Percentiles rank a stretch among this genome's conserved stretches.
Conservation (phyloP, 2,113 vertebrate genomes). For the Tringa solitaria region DNA sequence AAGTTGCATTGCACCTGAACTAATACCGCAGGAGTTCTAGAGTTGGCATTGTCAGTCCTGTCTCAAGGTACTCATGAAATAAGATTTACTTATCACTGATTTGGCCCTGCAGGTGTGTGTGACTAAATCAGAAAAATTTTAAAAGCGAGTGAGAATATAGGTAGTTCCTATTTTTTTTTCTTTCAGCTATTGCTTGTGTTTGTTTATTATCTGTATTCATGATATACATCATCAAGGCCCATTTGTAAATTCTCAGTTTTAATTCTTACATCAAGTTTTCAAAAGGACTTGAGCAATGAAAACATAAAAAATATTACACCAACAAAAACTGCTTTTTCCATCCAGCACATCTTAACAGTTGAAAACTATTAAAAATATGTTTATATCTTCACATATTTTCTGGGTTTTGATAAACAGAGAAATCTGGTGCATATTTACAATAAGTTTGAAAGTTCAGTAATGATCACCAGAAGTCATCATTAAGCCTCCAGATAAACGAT, state of each 20-base stretch:
- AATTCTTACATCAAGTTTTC: background rate
- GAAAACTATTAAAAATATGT: slow-evolving; percentile 16
- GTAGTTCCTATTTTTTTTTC: background rate
- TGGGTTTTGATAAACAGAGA: background rate
- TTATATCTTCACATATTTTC: background rate
- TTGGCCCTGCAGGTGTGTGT: background rate
- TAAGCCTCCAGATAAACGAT: slow-evolving; percentile 17
- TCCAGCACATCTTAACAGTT: background rate
- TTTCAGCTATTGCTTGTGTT: background rate
- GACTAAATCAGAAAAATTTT: background rate
- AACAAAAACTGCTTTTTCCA: background rate
- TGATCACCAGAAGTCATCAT: slow-evolving; percentile 16
- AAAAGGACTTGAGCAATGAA: background rate
- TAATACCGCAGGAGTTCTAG: background rate
- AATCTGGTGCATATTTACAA: background rate
- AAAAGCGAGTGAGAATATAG: background rate
- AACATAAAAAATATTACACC: background rate
- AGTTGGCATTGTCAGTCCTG: background rate
- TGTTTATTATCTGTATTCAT: background rate
- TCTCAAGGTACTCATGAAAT: background rate
- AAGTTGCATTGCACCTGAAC: background rate
- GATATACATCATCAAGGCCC: background rate
- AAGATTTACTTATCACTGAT: background rate
- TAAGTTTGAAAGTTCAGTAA: slow-evolving; percentile 12
- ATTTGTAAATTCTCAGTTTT: background rate